Conservation (phyloP, 2,113 vertebrate genomes). For the Turdus rufiventris region DNA sequence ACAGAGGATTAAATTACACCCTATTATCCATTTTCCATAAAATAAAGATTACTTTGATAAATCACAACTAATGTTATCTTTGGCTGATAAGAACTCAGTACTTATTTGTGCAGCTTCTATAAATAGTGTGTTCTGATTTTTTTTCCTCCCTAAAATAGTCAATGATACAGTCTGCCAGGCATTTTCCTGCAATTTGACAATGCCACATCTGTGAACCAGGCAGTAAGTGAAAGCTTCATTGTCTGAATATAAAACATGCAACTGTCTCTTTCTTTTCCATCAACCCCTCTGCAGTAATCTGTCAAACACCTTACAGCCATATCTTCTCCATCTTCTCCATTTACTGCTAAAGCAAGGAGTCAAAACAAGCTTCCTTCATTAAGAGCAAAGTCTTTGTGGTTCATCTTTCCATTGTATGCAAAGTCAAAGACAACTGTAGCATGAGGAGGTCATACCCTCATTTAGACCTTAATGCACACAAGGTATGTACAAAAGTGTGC, state of each 20-base stretch:
- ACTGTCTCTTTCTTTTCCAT: neutral
- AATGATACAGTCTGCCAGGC: slow-evolving; percentile 42
- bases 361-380: neutral
- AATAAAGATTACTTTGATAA: slow-evolving; percentile 62
- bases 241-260: neutral
- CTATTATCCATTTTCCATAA: slow-evolving; percentile 49
- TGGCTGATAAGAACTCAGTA: slow-evolving; percentile 44
- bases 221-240: slow-evolving; percentile 57
- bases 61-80: slow-evolving; percentile 59
- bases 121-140: slow-evolving; percentile 59
- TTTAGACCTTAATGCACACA: neutral
- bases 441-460: fast-evolving
- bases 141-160: slow-evolving; percentile 60
- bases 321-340: neutral
- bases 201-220: slow-evolving; percentile 37
- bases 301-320: neutral
- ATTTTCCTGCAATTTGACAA: slow-evolving; percentile 65
- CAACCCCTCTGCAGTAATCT: neutral
- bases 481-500: neutral
- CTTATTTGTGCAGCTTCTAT: slow-evolving; percentile 56
- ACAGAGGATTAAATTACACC: slow-evolving; percentile 51
- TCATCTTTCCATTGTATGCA: neutral
- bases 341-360: neutral
- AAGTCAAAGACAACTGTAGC: neutral
- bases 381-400: neutral